Base-by-base conservation (phyloP, 2,888 invertebrate species). In the Perizoma affinitatum region DNA sequence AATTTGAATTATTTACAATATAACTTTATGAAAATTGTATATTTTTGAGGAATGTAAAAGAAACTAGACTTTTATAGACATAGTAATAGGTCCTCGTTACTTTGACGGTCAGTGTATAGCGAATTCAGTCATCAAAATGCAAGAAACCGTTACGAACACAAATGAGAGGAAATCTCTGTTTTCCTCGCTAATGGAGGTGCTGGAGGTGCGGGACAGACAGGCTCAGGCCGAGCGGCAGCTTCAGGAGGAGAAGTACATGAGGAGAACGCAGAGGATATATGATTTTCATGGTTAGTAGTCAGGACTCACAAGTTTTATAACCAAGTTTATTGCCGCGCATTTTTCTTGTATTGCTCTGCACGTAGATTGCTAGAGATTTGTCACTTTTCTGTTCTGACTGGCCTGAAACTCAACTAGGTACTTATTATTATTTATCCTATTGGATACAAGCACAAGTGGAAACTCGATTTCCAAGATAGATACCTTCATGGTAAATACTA, bases 61-160 rank as follows among this genome's bases (percentile, higher is more conserved):
- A 51, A 63, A 55, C 35, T 44, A 4, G 7, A 10, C 49, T 38
- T 8, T n/a, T n/a, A 6, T 8, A 8, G n/a, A 36, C 35, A 7
- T 9, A 3, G n/a, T 46, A 1, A 1, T 22, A 10, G 10, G 6
- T 6, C n/a, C 45, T 34, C 10, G 6, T 55, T 40, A n/a, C 4
- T 22, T 52, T 42, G 10, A 6, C 57, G 58, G 44, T 58, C 48
- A 64, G 40, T 36, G 63, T 48, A 55, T 47, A 35, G 36, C 49
- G 62, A 71, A 74, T 75, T 74, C 71, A 69, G 65, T 69, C 65
- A 75, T 66, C 69, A 86, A 76, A 80, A 91, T 91, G 91, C 88
- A 90, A 86, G 91, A 90, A 88, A 90, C 91, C 90, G 90, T 91
- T 90, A 89, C 84, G 72, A 90, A 83, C 74, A 75, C 84, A 68